These are phyloP conservation scores for Smittia sp. DNA, from an alignment of 2,888 invertebrate species.

Conservation along the genomic window DNA sequence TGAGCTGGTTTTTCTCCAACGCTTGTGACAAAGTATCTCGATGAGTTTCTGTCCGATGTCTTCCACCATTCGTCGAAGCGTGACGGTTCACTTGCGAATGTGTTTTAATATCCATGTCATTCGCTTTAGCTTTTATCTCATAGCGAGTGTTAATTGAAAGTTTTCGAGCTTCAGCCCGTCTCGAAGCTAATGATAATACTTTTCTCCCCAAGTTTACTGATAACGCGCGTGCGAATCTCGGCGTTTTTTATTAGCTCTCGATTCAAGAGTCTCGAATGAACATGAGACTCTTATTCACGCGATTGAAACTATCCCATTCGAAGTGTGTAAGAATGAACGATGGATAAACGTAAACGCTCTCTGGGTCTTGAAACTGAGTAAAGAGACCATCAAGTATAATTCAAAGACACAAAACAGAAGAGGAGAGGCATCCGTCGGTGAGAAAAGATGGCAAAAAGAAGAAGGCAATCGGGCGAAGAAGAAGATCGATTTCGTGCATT, in stretches of 20 bases:
- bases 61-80: constrained; percentile 1
- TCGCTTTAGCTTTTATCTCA: not conserved
- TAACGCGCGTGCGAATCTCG: not conserved
- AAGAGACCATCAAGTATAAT: constrained; percentile 11
- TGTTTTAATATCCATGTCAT: constrained; percentile 18
- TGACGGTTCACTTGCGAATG: constrained; percentile 16
- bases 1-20: not conserved
- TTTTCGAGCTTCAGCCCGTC: not conserved
- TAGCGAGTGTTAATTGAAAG: not conserved
- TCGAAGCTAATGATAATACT: not conserved
- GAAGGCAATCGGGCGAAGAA: constrained; percentile 11
- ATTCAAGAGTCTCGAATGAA: not conserved
- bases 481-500: constrained; percentile 38
- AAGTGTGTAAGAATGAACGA: not conserved
- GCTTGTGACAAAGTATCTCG: not conserved
- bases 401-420: constrained; percentile 35
- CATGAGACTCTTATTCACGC: not conserved
- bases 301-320: not conserved
- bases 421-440: not conserved
- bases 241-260: not conserved
- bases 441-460: constrained; percentile 26
- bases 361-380: constrained; percentile 2
- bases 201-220: too few species aligned
- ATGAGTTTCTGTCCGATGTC: not conserved
- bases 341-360: not conserved